phyloP scores from a whole-genome alignment of 92 coral and sea anemone genomes.

The Zoanthus sociatus region DNA sequence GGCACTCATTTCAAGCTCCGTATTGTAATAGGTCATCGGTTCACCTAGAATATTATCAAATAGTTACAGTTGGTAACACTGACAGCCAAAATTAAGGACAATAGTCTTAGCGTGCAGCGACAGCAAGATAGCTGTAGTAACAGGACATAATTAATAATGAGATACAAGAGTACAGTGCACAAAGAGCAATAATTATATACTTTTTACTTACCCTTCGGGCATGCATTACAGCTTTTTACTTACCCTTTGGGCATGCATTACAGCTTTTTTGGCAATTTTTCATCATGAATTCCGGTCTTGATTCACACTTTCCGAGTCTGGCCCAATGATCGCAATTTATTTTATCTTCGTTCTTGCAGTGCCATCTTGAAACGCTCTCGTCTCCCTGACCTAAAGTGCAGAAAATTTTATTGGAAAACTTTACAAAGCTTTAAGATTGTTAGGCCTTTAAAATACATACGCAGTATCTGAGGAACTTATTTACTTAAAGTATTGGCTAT shows the following conservation, averaged over 20 bases:
- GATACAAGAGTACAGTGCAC: no score
- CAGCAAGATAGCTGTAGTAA: not conserved
- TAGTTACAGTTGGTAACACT: not conserved
- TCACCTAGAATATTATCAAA: no score
- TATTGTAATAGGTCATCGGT: no score
- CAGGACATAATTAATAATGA: not conserved
- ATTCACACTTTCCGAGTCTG: constrained; percentile 71
- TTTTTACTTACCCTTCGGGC: constrained; percentile 72
- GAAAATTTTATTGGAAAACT: no score
- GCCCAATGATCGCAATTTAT: constrained; percentile 91
- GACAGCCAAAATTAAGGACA: not conserved
- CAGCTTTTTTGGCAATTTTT: constrained; percentile 78
- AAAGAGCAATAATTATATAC: not conserved
- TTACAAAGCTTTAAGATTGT: no score
- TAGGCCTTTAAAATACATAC: no score
- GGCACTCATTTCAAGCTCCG: no score
- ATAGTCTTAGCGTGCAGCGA: no score
- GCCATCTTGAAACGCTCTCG: constrained; percentile 13
- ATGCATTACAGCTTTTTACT: constrained; percentile 63
- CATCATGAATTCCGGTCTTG: constrained; percentile 75
- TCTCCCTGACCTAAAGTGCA: constrained; percentile 27
- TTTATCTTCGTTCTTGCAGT: constrained; percentile 71
- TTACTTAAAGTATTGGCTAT: no score
- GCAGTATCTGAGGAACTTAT: no score
- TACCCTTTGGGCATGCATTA: constrained; percentile 86